Base-by-base conservation (phyloP, 2,797 vertebrate species). In the Uromys caudimaculatus region DNA sequence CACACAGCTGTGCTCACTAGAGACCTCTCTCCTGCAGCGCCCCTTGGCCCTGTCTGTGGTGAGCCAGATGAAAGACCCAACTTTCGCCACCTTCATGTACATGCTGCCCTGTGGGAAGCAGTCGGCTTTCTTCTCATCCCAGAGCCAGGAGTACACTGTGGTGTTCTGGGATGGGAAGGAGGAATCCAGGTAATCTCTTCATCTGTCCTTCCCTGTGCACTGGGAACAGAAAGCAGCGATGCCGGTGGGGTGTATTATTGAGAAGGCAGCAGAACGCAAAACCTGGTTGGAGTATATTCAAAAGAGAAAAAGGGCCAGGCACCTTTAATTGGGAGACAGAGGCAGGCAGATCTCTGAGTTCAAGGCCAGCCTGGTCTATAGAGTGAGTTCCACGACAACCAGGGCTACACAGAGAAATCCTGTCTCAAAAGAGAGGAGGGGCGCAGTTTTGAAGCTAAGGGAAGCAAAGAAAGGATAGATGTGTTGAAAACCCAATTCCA, bases 101-200 rank as follows among this genome's bases (percentile, higher is more conserved):
- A 69, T 99, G 69, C 98, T 99, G 3, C 92, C 98, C 77, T 99
- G 99, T 24, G 99, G 99, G 97, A 98, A 97, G 94, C 99, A 99
- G 79, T 98, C 98, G 0, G 98, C 99, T 97, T 99, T 99, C 98
- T 99, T 99, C 98, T 99, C 99, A 35, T 99, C 99, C 10, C 98
- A 97, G 13, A 98, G 99, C 77, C 99, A 99, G 97, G 99, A 99
- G 77, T 97, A 98, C 98, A 99, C 98, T 0, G 99, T 99, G 7
- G 99, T 99, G 50, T 99, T 99, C 98, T 99, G 99, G 99, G 98
- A 99, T 0, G 99, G 99, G 93, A 99, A 99, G 93, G 99, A 99
- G 79, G 99, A 99, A 0, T 93, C 98, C 97, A 99, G 99, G 99
- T 99, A 95, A 97, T 1, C 2, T 60, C 44, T 47, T 0, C 32